Conservation (phyloP, 2,888 invertebrate species). For the Andricus quercusramuli region DNA sequence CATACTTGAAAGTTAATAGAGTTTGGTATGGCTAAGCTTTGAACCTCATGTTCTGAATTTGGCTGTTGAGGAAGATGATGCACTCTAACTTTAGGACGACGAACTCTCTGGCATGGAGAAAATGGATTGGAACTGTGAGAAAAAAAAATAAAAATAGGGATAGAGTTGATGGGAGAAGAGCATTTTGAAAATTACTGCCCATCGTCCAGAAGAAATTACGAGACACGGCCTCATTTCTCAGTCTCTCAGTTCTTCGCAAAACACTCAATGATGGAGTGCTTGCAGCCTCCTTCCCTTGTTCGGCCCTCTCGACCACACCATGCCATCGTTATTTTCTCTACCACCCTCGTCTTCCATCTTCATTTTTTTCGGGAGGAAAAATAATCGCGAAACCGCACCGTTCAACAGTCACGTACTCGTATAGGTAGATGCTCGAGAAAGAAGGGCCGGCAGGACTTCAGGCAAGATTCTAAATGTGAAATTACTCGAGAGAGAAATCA, state of each 20-base stretch:
- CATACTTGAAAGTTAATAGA: too few relatives aligned
- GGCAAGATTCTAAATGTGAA: slow-evolving; percentile 42
- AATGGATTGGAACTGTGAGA: slow-evolving; percentile 1
- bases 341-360: slow-evolving; percentile 55
- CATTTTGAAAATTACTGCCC: slow-evolving; percentile 36
- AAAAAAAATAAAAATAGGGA: too few relatives aligned
- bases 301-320: slow-evolving; percentile 45
- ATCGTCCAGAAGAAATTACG: slow-evolving; percentile 60
- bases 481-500: slow-evolving; percentile 37
- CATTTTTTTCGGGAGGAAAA: slow-evolving; percentile 56
- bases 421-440: slow-evolving; percentile 15
- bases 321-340: slow-evolving; percentile 46
- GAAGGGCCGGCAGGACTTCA: slow-evolving; percentile 29
- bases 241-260: slow-evolving; percentile 53
- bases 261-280: slow-evolving; percentile 46
- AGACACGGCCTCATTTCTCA: slow-evolving; percentile 43
- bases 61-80: too few relatives aligned
- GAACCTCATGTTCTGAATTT: too few relatives aligned
- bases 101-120: neutral
- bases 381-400: slow-evolving; percentile 53
- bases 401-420: slow-evolving; percentile 40
- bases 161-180: neutral
- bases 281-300: slow-evolving; percentile 43
- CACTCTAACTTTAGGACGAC: too few relatives aligned
- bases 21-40: too few relatives aligned